Conservation (phyloP, 1,140 invertebrate species). For the Penaeus vannamei region DNA sequence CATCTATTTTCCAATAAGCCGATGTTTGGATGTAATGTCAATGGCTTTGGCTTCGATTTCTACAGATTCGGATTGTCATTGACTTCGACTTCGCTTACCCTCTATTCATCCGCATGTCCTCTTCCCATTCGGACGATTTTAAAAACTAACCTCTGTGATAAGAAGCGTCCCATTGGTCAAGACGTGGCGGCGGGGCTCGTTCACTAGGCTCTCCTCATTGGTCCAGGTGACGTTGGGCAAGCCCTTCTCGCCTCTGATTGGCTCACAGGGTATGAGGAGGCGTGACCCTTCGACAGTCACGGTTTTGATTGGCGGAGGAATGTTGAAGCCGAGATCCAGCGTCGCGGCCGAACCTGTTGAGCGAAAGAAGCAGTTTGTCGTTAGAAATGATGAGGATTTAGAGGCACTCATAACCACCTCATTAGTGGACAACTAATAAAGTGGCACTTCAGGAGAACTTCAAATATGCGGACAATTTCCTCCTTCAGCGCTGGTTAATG, state of each 20-base stretch:
- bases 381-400: too few species aligned
- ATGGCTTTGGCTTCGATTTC: too few species aligned
- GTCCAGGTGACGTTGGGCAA: slow-evolving; percentile 35
- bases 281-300: not conserved
- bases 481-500: too few species aligned
- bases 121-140: not conserved
- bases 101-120: not conserved
- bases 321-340: slow-evolving; percentile 19
- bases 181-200: slow-evolving; percentile 31
- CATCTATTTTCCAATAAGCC: too few species aligned
- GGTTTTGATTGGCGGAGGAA: slow-evolving; percentile 7
- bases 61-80: too few species aligned
- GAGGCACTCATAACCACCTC: too few species aligned
- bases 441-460: too few species aligned
- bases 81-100: too few species aligned
- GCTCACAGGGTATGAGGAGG: slow-evolving; percentile 14
- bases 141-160: not conserved
- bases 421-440: too few species aligned
- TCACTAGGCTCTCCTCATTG: not conserved
- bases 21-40: too few species aligned
- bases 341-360: not conserved
- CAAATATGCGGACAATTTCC: too few species aligned
- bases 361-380: too few species aligned
- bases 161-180: slow-evolving; percentile 34
- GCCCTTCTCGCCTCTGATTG: not conserved